Evolutionary conservation across 2,797 vertebrate genomes (phyloP), one percentile per base, ranked within the genome.

Genomic region (Sparidentex hasta): DNA sequence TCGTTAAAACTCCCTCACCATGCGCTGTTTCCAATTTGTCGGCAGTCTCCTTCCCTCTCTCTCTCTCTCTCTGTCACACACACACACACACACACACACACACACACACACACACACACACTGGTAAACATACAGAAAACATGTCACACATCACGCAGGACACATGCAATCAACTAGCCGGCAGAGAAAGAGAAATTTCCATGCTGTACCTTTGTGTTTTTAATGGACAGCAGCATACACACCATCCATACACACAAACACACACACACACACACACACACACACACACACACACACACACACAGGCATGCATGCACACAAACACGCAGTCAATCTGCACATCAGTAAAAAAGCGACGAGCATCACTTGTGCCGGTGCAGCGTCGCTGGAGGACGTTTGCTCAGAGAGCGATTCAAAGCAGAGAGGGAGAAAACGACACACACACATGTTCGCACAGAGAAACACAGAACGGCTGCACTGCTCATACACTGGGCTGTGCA

Each of bases 341-440:
- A 87, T 90, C 87, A 85, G 82, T 77, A 58, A 73, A 33, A 33
- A 81, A 90, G 82, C 88, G 74, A 77, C 66, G 14, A 85, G 83
- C 83, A 57, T 88, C 79, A 88, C 83, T 90, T 73, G 65, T 92
- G 87, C 87, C 81, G 58, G 90, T 82, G 85, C 90, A 91, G 92
- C 88, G 65, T 58, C 74, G 82, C 87, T 76, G 74, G 79, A 90
- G 88, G 91, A 90, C 87, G 75, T 69, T 89, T 89, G 85, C 77
- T 86, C 76, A 65, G 63, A 64, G 66, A 82, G 71, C 23, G 50
- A 81, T 58, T 78, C 62, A 85, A 84, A 84, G 86, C 81, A 43
- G 72, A 81, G 81, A 73, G 74, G 48, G 82, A 54, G 47, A 57
- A 68, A 76, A 59, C 29, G 76, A 20, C 41, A 78, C 73, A 72